Conservation (phyloP, 1,140 invertebrate genomes). For the Globodera rostochiensis region DNA sequence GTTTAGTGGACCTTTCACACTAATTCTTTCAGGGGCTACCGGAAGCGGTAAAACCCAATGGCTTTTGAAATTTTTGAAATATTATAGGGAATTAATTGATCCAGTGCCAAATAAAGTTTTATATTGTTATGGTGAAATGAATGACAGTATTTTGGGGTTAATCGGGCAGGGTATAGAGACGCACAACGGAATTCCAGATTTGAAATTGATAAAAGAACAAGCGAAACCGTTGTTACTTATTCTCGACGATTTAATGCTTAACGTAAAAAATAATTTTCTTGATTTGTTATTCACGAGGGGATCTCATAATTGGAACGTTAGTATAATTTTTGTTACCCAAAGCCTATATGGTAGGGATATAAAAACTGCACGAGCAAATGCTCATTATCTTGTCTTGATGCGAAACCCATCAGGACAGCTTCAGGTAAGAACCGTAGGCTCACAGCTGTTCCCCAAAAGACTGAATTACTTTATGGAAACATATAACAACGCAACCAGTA, state of each 20-base stretch:
- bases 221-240: background rate
- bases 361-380: constrained; percentile 13
- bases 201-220: background rate
- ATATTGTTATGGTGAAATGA: background rate
- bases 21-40: too few relatives aligned
- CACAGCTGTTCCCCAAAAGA: constrained; percentile 1
- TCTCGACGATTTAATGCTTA: constrained; percentile 9
- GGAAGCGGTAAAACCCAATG: background rate
- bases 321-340: constrained; percentile 11
- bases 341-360: background rate
- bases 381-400: constrained; percentile 5
- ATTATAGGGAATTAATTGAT: background rate
- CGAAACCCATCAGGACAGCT: background rate
- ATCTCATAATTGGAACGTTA: background rate
- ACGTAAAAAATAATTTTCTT: constrained; percentile 7
- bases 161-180: background rate
- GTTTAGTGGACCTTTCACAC: too few relatives aligned
- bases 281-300: background rate
- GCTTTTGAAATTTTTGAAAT: background rate
- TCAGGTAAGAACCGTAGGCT: constrained; percentile 10
- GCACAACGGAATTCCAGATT: background rate
- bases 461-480: background rate
- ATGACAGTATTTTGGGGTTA: background rate
- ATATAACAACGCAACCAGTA: background rate
- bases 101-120: background rate